A percentile compares a stretch with the other conserved stretches of the same genome.
Conservation (phyloP, 2,113 vertebrate genomes). For the Plecotus auritus region DNA sequence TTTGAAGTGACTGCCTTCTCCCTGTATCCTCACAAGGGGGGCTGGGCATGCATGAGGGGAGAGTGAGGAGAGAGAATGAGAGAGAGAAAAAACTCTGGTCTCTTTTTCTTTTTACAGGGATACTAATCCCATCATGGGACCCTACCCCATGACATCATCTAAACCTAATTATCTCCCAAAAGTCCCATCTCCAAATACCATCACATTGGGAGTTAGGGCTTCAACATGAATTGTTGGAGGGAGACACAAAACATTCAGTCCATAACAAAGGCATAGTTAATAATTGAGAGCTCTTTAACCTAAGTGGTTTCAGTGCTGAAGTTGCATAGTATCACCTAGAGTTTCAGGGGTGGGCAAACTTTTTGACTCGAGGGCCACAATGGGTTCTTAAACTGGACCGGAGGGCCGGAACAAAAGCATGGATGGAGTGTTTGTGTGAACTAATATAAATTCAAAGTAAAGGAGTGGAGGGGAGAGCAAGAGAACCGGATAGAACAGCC, state of each 20-base stretch:
- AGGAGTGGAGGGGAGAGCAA: too few species aligned
- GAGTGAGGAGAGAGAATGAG: not conserved
- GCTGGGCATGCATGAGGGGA: too few species aligned
- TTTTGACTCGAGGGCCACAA: too few species aligned
- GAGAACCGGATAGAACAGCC: too few species aligned
- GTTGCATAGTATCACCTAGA: not conserved
- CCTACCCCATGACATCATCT: not conserved
- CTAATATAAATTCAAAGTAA: too few species aligned
- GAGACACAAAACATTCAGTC: not conserved
- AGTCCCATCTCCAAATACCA: not conserved
- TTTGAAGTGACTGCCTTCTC: not conserved
- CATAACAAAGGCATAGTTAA: not conserved
- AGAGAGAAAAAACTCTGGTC: not conserved
- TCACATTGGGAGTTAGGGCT: not conserved
- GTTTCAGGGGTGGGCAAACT: too few species aligned
- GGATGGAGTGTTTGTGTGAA: too few species aligned
- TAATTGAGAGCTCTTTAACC: not conserved
- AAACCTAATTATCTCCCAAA: not conserved
- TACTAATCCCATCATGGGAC: not conserved
- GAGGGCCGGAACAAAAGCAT: too few species aligned
- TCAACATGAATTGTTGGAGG: not conserved
- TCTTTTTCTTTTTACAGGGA: not conserved
- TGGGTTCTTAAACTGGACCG: too few species aligned
- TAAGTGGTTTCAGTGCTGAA: not conserved
- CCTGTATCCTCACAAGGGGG: not conserved